Evolutionary conservation across 2,113 vertebrate species (phyloP), one percentile per base, ranked within the genome.

Genomic region (Podilymbus podiceps): DNA sequence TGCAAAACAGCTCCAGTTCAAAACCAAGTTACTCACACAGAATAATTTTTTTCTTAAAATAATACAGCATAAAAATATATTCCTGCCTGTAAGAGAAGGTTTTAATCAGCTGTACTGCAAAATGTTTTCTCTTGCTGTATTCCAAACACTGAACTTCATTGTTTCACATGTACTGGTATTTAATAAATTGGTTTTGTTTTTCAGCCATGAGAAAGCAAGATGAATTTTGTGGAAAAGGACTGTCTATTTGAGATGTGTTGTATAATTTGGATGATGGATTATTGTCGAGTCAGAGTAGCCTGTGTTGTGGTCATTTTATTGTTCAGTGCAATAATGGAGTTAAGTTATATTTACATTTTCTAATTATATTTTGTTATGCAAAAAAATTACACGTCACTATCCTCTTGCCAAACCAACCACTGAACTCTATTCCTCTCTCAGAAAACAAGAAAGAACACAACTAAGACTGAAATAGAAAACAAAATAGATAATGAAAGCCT

Each of bases 391-490:
- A 50, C 3, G 0, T 82, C 82, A 27, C 12, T 78, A 85, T 68
- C 38, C 42, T 84, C 74, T 66, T 85, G 90, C 74, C 77, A 92
- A 87, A 46, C 49, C 73, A 94, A 66, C 40, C 44, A 35, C 49
- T 66, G 46, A 85, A 80, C 46, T 33, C 63, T 74, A 38, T 46
- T 93, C 38, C 49, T 84, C 38, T 35, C 56, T 79, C 66, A n/a
- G 25, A 24, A 73, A 63, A 75, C 81, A 40, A 56, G 5, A 59
- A 85, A 47, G 33, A 44, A 38, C 88, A 88, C 17, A 82, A 69
- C 40, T 38, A 46, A 69, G 84, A 82, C 86, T 76, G 89, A 95
- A 95, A 95, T 95, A 95, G 94, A 96, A 93, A 95, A 88, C 63
- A 92, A 96, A 96, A 47, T 44, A 83, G 92, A 77, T 92, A 93